phyloP scores from a whole-genome alignment of 2,797 vertebrate genomes.

The Characodon lateralis region DNA sequence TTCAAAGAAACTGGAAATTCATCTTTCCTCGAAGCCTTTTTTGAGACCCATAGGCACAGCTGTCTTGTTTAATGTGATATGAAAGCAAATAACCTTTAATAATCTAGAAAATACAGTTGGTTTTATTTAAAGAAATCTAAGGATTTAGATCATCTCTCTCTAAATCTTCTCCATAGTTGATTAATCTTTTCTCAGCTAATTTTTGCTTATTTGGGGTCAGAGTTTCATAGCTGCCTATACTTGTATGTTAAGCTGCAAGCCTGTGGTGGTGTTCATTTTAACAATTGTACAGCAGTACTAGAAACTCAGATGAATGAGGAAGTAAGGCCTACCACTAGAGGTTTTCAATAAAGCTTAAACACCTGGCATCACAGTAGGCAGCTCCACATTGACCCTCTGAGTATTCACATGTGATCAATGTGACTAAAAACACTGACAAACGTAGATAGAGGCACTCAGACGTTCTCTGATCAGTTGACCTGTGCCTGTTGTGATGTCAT shows the following conservation, averaged over 20 bases:
- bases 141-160: too few relatives aligned
- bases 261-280: neutral
- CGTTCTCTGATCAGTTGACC: neutral
- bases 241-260: neutral
- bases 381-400: neutral
- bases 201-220: too few relatives aligned
- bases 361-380: neutral
- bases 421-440: neutral
- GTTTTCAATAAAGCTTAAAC: neutral
- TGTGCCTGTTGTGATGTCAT: neutral
- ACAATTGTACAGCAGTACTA: neutral
- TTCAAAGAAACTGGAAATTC: neutral
- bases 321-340: neutral
- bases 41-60: too few relatives aligned
- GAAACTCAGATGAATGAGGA: neutral
- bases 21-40: neutral
- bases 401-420: neutral
- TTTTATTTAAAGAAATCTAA: too few relatives aligned
- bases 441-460: neutral
- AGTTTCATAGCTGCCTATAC: neutral
- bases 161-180: neutral
- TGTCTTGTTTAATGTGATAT: too few relatives aligned
- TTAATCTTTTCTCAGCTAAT: neutral
- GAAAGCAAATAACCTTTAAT: too few relatives aligned
- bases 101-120: too few relatives aligned